These are phyloP conservation scores for Helicolenus hilgendorfi DNA, from an alignment of 2,797 vertebrate genomes.

Conservation along the genomic window DNA sequence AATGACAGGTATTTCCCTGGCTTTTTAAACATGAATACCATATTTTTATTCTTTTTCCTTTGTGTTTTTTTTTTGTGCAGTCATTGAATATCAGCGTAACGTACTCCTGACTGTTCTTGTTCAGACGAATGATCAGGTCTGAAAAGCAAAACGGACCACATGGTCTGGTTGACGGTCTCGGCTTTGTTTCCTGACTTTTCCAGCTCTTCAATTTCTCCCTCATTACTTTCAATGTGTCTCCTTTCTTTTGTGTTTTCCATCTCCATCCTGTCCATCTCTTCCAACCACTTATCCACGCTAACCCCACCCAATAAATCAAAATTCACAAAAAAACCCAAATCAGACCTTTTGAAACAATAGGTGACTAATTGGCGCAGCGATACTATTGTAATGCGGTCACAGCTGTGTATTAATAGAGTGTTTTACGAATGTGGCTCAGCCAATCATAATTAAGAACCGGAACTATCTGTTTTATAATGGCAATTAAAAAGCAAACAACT, in stretches of 20 bases:
- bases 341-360: no score
- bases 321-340: no score
- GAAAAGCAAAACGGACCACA: background rate
- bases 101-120: background rate
- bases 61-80: background rate
- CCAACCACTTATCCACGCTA: no score
- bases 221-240: background rate
- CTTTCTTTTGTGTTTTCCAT: background rate
- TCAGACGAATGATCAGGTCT: background rate
- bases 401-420: no score
- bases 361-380: no score
- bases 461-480: background rate
- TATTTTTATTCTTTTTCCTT: background rate
- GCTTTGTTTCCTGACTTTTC: background rate
- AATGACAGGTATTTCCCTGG: background rate
- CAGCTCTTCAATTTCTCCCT: background rate
- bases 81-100: background rate
- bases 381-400: no score
- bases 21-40: background rate
- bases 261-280: no score
- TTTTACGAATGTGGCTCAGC: background rate
- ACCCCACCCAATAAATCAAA: no score
- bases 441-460: background rate
- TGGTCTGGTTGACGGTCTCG: background rate
- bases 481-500: background rate